These are phyloP conservation scores for Callopanchax toddi DNA, from an alignment of 2,113 vertebrate genomes.

Conservation along the genomic window DNA sequence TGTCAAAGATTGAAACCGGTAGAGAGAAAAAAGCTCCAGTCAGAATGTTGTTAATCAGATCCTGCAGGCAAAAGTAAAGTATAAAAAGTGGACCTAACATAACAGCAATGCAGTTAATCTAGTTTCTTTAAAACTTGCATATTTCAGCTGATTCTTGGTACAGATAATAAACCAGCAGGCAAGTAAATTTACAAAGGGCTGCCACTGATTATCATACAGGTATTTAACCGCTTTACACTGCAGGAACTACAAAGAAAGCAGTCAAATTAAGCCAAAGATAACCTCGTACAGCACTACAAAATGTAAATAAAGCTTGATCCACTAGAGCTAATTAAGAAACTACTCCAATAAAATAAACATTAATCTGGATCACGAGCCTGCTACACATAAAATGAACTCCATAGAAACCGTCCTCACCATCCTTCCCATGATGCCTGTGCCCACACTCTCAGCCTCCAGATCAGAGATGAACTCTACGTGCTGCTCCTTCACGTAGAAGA, in stretches of 20 bases:
- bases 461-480: slow-evolving; percentile 87
- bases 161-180: slow-evolving; percentile 10
- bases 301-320: too few species aligned
- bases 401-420: slow-evolving; percentile 84
- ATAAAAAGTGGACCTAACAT: background rate
- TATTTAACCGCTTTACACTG: slow-evolving; percentile 15
- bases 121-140: background rate
- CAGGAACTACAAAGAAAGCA: slow-evolving; percentile 40
- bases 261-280: too few species aligned
- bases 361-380: too few species aligned
- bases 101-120: background rate
- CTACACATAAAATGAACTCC: background rate
- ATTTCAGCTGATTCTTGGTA: slow-evolving; percentile 8
- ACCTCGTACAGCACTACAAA: too few species aligned
- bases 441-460: slow-evolving; percentile 91
- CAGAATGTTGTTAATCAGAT: background rate
- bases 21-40: background rate
- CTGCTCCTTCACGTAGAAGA: slow-evolving; percentile 90
- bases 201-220: slow-evolving; percentile 32
- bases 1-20: slow-evolving; percentile 47
- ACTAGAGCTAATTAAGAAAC: too few species aligned
- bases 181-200: slow-evolving; percentile 14
- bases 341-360: too few species aligned
- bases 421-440: slow-evolving; percentile 98
- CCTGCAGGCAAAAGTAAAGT: too few species aligned